Evolutionary conservation across 2,888 invertebrate genomes (phyloP), one percentile per base, ranked within the genome.

Genomic region (Parnassius orleans): DNA sequence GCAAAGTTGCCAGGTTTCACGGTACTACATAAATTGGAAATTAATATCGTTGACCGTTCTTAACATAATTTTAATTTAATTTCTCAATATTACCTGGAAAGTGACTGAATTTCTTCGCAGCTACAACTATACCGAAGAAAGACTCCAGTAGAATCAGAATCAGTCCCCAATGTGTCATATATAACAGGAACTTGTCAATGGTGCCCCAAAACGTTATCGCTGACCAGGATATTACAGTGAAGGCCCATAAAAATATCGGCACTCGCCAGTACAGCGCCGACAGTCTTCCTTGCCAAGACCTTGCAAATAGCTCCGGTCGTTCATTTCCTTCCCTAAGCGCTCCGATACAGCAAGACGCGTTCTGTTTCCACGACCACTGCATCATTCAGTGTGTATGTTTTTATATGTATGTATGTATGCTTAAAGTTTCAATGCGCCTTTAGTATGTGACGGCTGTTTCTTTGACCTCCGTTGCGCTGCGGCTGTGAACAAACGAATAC

Each of bases 111-210:
- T 73, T 72, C 69, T 76, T 81, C 19, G 83, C 66, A 55, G 84
- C 75, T 9, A 88, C 87, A 19, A 81, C 63, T 65, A 89, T 83
- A 14, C 90, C 90, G 62, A 90, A 85, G 10, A 79, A 67, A 0
- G 86, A 79, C 68, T 90, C 88, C 52, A 85, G 63, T 56, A 86
- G 75, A 53, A 91, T 83, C 59, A 91, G 75, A 3, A 87, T 67
- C 46, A 92, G 79, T 2, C 93, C 93, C 93, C 93, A 93, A 70
- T 93, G 92, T 7, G 93, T 93, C 84, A 93, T 90, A 72, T 93
- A 93, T 19, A 93, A 76, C 63, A 91, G 80, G 78, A 88, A 93
- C 79, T 86, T 90, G 65, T 81, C 83, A 1, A 75, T 74, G 1
- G 86, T 84, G 15, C 88, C 88, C 88, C 90, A 90, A 73, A 90